These are phyloP conservation scores for Amitus sp. DNA, from an alignment of 2,888 invertebrate genomes.

Conservation along the genomic window DNA sequence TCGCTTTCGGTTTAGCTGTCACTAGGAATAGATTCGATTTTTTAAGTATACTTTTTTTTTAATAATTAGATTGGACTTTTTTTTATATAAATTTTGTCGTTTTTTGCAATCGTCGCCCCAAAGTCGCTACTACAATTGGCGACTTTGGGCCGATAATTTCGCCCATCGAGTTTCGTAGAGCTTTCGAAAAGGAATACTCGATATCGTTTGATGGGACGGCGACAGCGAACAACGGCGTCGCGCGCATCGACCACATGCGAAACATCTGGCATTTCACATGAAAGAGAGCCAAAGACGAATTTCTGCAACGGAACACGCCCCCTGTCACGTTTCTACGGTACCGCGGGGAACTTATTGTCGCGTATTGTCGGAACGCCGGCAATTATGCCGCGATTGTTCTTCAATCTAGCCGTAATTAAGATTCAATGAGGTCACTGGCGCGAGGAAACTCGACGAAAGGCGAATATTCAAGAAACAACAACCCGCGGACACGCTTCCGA, in stretches of 20 bases:
- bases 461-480: constrained; percentile 31
- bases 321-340: constrained; percentile 60
- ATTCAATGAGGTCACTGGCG: constrained; percentile 60
- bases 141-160: background rate
- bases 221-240: constrained; percentile 43
- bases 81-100: no score
- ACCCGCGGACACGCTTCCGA: constrained; percentile 5
- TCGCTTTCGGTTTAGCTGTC: no score
- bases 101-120: no score
- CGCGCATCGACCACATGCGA: constrained; percentile 62
- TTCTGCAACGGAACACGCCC: constrained; percentile 63
- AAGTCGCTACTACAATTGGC: background rate
- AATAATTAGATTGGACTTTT: no score
- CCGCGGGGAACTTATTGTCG: constrained; percentile 57
- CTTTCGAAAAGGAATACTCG: constrained; percentile 14
- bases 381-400: constrained; percentile 61
- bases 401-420: constrained; percentile 60
- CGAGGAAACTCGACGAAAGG: constrained; percentile 43
- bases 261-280: constrained; percentile 65
- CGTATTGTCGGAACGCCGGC: constrained; percentile 55
- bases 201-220: constrained; percentile 38
- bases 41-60: no score
- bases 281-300: constrained; percentile 63
- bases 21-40: no score
- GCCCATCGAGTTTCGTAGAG: constrained; percentile 5